Conservation (phyloP, 2,888 invertebrate genomes). For the Toxonevra muliebris region DNA sequence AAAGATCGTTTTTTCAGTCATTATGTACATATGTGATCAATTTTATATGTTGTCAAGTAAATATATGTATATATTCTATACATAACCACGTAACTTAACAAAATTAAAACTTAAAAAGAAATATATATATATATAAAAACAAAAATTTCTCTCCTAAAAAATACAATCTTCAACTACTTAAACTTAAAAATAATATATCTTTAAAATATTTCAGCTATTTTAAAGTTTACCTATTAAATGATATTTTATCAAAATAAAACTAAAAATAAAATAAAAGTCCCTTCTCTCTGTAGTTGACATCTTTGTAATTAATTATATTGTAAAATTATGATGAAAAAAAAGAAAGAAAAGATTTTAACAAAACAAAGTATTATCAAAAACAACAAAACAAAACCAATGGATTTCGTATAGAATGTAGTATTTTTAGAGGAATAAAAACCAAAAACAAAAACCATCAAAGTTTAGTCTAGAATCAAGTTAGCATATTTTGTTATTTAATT, state of each 20-base stretch:
- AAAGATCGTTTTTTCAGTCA: slow-evolving; percentile 66
- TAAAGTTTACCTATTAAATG: too few relatives aligned
- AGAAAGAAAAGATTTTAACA: slow-evolving; percentile 13
- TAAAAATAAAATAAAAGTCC: background rate
- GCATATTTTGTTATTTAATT: too few relatives aligned
- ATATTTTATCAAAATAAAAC: too few relatives aligned
- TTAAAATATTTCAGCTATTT: too few relatives aligned
- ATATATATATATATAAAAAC: slow-evolving; percentile 10
- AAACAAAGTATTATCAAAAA: slow-evolving; percentile 27
- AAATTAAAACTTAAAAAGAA: background rate
- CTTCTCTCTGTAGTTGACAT: background rate
- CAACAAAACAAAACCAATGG: slow-evolving; percentile 16
- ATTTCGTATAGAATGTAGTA: slow-evolving; percentile 22
- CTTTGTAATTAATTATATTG: background rate
- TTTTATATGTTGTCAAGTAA: slow-evolving; percentile 61
- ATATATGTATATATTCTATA: slow-evolving; percentile 11
- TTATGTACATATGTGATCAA: slow-evolving; percentile 67
- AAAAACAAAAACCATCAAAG: too few relatives aligned
- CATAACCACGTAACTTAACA: background rate
- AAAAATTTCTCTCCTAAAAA: too few relatives aligned
- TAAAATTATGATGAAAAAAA: background rate
- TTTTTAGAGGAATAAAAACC: background rate
- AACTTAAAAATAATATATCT: too few relatives aligned
- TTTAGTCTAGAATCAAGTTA: too few relatives aligned
- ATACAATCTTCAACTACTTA: too few relatives aligned